phyloP scores from a whole-genome alignment of 2,113 vertebrate genomes.

The Pituophis catenifer region DNA sequence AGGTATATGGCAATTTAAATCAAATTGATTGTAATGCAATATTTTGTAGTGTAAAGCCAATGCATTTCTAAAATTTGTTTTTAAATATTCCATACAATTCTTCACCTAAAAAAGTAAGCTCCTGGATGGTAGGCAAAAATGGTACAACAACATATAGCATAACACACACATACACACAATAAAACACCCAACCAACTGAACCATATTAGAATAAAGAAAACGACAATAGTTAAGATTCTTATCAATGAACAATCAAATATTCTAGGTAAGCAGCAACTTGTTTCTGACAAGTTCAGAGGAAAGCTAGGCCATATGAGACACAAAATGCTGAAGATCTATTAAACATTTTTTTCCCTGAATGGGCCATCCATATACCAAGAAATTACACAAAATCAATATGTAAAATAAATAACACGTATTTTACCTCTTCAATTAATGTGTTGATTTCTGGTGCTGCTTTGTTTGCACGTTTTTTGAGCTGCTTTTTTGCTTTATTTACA shows the following conservation, averaged over 20 bases:
- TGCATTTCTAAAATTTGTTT: background rate
- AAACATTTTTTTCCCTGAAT: background rate
- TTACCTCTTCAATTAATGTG: conserved; percentile 92
- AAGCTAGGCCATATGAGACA: background rate
- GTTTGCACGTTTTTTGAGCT: conserved; percentile 89
- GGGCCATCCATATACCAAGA: background rate
- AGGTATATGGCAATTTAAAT: background rate
- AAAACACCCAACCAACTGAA: background rate
- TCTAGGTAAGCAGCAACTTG: background rate
- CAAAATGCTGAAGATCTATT: background rate
- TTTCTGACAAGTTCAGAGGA: background rate
- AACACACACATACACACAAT: background rate
- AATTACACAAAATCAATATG: background rate
- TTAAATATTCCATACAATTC: background rate
- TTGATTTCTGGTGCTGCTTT: conserved; percentile 91
- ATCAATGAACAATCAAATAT: background rate
- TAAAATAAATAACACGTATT: background rate
- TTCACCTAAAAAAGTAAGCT: background rate
- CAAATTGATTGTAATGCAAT: background rate
- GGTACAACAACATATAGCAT: background rate
- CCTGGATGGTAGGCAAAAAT: background rate
- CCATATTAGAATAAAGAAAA: too few species aligned
- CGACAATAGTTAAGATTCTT: background rate
- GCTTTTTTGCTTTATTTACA: conserved; percentile 96
- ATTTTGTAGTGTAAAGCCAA: background rate